Base-by-base conservation (phyloP, 2,797 vertebrate genomes). In the Catostomus latipinnis region DNA sequence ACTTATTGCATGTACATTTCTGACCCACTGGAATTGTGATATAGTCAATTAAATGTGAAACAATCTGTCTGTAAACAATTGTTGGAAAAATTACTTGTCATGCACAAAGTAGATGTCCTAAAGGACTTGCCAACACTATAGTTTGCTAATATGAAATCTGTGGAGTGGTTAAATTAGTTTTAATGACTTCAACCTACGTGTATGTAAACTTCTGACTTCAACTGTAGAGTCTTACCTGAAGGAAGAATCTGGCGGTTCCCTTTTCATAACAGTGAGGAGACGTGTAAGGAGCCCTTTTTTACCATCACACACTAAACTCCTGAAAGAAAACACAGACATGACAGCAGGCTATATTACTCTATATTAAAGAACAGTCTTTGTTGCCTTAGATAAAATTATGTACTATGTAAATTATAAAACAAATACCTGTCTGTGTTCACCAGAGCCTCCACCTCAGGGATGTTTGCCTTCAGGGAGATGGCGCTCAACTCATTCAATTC, bases 391-490 rank as follows among this genome's bases (percentile, higher is more conserved):
- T 13, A 67, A 62, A 74, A 13, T 14, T 0, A 8, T 60, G n/a
- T 34, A 34, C 34, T 34, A 34, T 34, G 34, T 4, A 34, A 34
- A 34, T 34, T 34, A 34, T 12, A 45, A 4, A 1, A 46, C 6
- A 65, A n/a, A 12, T 73, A 80, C 95, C 95, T 95, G 93, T 99
- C 98, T 0, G 97, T 99, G 93, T 98, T 99, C 80, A 97, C 94
- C 80, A 99, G 93, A 0, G 98, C 98, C 83, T 99, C 98, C n/a
- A 99, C 96, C 80, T 99, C 98, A 0, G 98, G 98, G 90, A 99
- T 98, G 91, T 99, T 98, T 57, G 98, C 98, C 91, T 98, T 99
- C 82, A 98, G 93, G 58, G 98, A 98, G 88, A 99, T 99, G 58
- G 97, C 96, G 85, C 98, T 98, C 80, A 99, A 94, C 83, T 99